Evolutionary conservation across 1,140 invertebrate species (phyloP).

Genomic region (Dendroctonus ponderosae): DNA sequence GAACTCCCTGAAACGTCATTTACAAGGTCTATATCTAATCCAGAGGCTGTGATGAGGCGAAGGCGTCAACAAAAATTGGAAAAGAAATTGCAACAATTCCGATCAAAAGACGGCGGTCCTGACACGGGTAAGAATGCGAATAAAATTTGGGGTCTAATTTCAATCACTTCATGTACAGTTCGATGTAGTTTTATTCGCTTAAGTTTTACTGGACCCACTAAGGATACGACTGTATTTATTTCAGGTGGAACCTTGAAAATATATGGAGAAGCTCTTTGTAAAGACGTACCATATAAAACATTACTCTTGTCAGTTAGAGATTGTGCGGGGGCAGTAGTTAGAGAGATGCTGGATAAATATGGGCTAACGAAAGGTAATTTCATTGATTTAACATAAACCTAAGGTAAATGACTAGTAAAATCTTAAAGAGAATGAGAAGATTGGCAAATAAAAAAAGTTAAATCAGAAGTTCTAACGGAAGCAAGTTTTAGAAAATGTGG

Average conservation of each 20-base stretch:
- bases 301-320: conserved; percentile 91
- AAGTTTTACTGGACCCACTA: no score
- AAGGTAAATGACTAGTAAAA: no score
- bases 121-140: conserved; percentile 60
- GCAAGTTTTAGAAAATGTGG: no score
- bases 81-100: conserved; percentile 93
- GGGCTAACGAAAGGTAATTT: conserved; percentile 69
- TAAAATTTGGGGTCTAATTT: no score
- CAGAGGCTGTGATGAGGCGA: conserved; percentile 97
- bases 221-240: background rate
- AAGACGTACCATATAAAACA: conserved; percentile 98
- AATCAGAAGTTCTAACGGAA: no score
- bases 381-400: background rate
- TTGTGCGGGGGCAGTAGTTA: conserved; percentile 85
- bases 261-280: conserved; percentile 93
- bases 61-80: conserved; percentile 96
- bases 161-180: no score
- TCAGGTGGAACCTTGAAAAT: conserved; percentile 94
- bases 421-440: no score
- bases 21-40: conserved; percentile 97
- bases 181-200: no score
- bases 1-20: conserved; percentile 98
- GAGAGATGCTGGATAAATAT: conserved; percentile 97
- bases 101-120: conserved; percentile 90
- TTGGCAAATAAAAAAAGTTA: no score